A percentile compares a stretch with the other conserved stretches of the same genome.
phyloP scores from a whole-genome alignment of 2,797 vertebrate genomes.

The Melanotaenia boesemani region DNA sequence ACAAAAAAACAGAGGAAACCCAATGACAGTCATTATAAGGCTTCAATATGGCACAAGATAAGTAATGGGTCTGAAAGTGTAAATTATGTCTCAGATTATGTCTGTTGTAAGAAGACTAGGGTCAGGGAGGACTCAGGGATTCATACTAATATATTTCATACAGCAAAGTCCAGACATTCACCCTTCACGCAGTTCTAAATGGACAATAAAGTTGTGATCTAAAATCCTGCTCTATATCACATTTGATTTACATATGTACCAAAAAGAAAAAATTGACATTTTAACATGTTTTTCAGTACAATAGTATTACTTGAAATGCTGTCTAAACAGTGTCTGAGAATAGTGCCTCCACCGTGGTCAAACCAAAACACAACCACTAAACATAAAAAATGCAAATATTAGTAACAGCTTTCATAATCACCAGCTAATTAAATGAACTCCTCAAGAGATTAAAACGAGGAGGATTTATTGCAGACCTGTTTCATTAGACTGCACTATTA shows the following conservation, averaged over 20 bases:
- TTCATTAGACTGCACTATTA: background rate
- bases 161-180: background rate
- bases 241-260: background rate
- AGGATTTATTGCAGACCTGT: background rate
- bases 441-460: background rate
- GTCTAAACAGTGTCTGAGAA: background rate
- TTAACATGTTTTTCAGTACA: background rate
- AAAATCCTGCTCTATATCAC: background rate
- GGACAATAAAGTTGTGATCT: background rate
- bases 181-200: background rate
- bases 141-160: background rate
- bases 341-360: background rate
- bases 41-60: background rate
- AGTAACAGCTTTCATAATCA: background rate
- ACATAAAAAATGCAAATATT: background rate
- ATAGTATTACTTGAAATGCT: background rate
- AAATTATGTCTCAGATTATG: background rate
- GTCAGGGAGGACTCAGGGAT: too few species aligned
- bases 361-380: background rate
- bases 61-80: background rate
- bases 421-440: background rate
- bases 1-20: too few species aligned
- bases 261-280: background rate
- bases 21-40: background rate
- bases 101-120: background rate